Evolutionary conservation across 1,140 invertebrate genomes (phyloP).

Genomic region (Conus ventricosus): DNA sequence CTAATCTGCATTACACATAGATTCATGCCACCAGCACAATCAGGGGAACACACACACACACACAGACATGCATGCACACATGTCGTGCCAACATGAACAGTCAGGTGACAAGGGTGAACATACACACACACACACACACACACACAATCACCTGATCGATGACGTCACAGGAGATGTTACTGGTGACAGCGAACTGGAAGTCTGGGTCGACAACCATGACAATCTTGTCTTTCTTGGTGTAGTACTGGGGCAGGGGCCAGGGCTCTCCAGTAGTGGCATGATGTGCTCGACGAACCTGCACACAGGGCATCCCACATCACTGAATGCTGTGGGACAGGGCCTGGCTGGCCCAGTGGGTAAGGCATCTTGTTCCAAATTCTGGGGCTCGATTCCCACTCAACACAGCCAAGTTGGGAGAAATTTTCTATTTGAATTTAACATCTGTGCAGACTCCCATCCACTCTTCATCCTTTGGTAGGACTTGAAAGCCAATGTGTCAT

Average conservation of each 20-base stretch:
- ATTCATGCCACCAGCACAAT: not conserved
- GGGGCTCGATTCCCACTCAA: too few species aligned
- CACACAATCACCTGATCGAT: constrained; percentile 77
- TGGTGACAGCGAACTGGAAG: constrained; percentile 21
- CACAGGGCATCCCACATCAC: not conserved
- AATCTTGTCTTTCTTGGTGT: constrained; percentile 62
- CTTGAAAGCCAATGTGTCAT: too few species aligned
- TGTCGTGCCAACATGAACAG: too few species aligned
- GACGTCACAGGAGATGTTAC: constrained; percentile 76
- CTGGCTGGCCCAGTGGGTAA: too few species aligned
- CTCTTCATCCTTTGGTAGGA: too few species aligned
- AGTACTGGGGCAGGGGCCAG: constrained; percentile 72
- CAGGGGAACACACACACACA: not conserved
- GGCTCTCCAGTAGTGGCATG: constrained; percentile 68
- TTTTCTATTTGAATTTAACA: too few species aligned
- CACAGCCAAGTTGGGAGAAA: too few species aligned
- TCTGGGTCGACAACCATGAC: constrained; percentile 34
- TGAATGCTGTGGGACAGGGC: too few species aligned
- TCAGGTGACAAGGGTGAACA: too few species aligned
- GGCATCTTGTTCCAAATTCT: too few species aligned
- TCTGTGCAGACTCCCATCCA: too few species aligned
- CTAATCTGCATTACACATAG: not conserved
- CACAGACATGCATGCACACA: not conserved
- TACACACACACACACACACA: not conserved
- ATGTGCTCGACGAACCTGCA: constrained; percentile 56